Evolutionary conservation across 1,140 invertebrate genomes (phyloP).

Genomic region (Eumeta japonica): DNA sequence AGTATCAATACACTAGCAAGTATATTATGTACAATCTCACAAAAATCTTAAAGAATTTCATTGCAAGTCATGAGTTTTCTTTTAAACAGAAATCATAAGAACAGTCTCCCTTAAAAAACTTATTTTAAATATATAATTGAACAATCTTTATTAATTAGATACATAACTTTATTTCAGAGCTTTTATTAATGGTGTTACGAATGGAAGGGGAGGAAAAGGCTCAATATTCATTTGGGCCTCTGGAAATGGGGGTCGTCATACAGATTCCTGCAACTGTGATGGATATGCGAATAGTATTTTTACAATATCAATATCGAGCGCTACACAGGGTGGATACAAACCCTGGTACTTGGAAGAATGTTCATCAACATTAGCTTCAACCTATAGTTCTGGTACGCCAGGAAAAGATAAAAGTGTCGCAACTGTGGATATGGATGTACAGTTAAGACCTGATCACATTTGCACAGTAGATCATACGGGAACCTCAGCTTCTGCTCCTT

Average conservation of each 20-base stretch:
- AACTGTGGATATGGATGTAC: conserved; percentile 89
- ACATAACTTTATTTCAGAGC: conserved; percentile 61
- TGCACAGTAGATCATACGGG: conserved; percentile 86
- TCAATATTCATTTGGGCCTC: conserved; percentile 99
- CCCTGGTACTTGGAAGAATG: conserved; percentile 98
- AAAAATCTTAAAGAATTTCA: no score
- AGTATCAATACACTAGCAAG: no score
- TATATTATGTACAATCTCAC: no score
- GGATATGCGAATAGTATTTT: conserved; percentile 98
- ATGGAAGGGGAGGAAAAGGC: conserved; percentile 89
- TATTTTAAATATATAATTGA: conserved; percentile 1
- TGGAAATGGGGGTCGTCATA: conserved; percentile 92
- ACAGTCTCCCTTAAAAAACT: background rate
- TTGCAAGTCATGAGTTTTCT: no score
- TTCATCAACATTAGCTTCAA: conserved; percentile 92
- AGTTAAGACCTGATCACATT: conserved; percentile 77
- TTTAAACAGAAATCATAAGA: background rate
- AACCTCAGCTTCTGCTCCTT: conserved; percentile 90
- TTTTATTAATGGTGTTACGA: conserved; percentile 93
- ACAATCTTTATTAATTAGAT: conserved; percentile 22
- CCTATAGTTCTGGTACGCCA: conserved; percentile 91
- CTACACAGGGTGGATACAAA: conserved; percentile 90
- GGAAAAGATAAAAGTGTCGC: conserved; percentile 91
- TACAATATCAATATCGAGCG: conserved; percentile 93
- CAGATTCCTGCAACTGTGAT: conserved; percentile 97